A percentile compares a stretch with the other conserved stretches of the same genome.
phyloP scores from a whole-genome alignment of 2,113 vertebrate species.

The Cariama cristata region DNA sequence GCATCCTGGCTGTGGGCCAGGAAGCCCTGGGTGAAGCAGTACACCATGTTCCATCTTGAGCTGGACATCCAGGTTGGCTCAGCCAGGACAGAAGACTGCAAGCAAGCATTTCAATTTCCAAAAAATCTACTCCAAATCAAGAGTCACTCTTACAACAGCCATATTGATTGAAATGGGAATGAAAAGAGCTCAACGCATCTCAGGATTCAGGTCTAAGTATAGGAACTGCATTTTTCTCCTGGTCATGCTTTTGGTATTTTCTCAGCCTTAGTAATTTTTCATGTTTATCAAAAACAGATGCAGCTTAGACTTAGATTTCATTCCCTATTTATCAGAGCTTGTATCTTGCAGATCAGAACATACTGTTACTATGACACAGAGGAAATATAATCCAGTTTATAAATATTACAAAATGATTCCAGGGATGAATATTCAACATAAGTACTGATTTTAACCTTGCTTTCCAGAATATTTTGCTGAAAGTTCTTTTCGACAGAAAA shows the following conservation, averaged over 20 bases:
- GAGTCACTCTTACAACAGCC: background rate
- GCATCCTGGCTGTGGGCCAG: background rate
- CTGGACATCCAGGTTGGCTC: background rate
- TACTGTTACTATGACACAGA: conserved; percentile 36
- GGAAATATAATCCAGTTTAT: conserved; percentile 48
- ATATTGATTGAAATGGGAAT: background rate
- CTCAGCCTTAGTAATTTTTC: conserved; percentile 42
- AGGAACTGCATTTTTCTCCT: conserved; percentile 36
- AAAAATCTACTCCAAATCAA: background rate
- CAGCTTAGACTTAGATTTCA: conserved; percentile 24
- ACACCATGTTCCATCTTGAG: background rate
- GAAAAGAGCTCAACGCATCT: background rate
- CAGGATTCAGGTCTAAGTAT: conserved; percentile 26
- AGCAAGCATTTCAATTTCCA: background rate
- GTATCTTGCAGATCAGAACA: conserved; percentile 52
- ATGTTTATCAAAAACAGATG: conserved; percentile 65
- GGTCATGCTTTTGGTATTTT: conserved; percentile 50
- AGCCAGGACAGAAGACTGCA: background rate
- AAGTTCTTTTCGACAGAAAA: background rate
- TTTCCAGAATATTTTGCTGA: background rate
- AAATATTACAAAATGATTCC: conserved; percentile 38
- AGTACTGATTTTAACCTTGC: background rate
- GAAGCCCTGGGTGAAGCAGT: background rate
- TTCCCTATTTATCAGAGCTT: conserved; percentile 35
- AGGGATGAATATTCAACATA: background rate